Evolutionary conservation across 2,888 invertebrate species (phyloP).

Genomic region (Xestia sexstrigata): DNA sequence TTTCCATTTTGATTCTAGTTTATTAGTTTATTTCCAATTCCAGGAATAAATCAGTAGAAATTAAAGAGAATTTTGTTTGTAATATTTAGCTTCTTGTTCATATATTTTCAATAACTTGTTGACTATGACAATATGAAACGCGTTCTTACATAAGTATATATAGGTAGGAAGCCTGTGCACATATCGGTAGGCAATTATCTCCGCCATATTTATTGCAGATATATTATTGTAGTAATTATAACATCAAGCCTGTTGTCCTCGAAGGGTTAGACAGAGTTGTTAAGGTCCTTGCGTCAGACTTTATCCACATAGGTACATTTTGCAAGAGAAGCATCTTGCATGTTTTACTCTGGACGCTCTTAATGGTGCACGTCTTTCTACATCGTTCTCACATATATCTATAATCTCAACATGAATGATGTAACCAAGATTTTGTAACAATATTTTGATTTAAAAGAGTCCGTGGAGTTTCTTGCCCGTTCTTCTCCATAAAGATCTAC

Average conservation of each 20-base stretch:
- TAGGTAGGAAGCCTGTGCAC: background rate
- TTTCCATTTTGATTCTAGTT: background rate
- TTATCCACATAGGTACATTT: background rate
- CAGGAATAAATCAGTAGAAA: background rate
- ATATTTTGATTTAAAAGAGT: too few relatives aligned
- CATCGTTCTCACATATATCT: too few relatives aligned
- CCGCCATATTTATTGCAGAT: slow-evolving; percentile 7
- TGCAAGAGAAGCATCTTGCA: too few relatives aligned
- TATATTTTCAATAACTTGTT: slow-evolving; percentile 24
- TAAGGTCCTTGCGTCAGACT: background rate
- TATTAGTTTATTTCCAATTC: background rate
- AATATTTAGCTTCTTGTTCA: slow-evolving; percentile 8
- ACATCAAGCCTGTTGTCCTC: background rate
- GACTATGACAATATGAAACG: slow-evolving; percentile 1
- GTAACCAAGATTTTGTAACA: too few relatives aligned
- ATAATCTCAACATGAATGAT: too few relatives aligned
- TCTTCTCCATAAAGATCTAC: too few relatives aligned
- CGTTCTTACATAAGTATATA: slow-evolving; percentile 16
- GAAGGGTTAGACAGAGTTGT: background rate
- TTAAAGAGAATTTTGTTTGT: background rate
- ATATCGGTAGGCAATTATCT: slow-evolving; percentile 22
- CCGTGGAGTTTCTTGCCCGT: too few relatives aligned
- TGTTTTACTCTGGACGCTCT: too few relatives aligned
- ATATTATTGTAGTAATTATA: slow-evolving; percentile 15
- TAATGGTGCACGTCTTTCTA: too few relatives aligned